Evolutionary conservation across 2,888 invertebrate species (phyloP).

Genomic region (Hipparchia sbordonii): DNA sequence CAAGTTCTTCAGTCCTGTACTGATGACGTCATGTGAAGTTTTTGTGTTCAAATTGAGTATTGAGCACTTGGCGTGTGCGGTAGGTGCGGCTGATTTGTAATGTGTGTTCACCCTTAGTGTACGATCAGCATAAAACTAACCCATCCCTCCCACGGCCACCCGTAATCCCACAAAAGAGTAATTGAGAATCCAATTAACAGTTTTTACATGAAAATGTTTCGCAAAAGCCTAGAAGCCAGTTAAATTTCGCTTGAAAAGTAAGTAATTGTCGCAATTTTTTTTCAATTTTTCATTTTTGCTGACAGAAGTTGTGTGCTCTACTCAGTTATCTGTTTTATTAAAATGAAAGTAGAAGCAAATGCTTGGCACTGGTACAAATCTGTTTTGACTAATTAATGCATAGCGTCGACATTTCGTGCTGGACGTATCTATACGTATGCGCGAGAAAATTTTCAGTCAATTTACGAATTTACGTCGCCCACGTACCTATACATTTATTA

Average conservation of each 20-base stretch:
- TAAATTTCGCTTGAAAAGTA: constrained; percentile 3
- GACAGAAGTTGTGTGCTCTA: neutral
- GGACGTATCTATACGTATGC: no score
- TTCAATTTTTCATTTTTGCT: constrained; percentile 9
- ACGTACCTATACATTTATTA: neutral
- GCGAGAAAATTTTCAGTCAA: no score
- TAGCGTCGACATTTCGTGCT: no score
- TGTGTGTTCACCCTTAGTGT: neutral
- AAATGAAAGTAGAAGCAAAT: neutral
- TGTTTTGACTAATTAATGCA: neutral
- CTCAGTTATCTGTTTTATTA: constrained; percentile 3
- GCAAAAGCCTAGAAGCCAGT: constrained; percentile 6
- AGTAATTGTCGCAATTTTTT: constrained; percentile 13
- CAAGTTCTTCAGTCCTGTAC: no score
- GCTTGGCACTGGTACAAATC: neutral
- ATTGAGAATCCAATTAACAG: constrained; percentile 12
- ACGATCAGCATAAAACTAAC: constrained; percentile 6
- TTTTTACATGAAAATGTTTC: constrained; percentile 18
- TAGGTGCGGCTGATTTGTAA: neutral
- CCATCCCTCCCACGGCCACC: neutral
- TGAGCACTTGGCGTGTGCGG: neutral
- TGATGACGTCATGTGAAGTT: neutral
- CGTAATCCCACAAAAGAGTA: constrained; percentile 11
- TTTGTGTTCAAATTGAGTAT: neutral
- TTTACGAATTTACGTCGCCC: neutral